phyloP scores from a whole-genome alignment of 1,140 invertebrate species.

The Ridgeia piscesae region DNA sequence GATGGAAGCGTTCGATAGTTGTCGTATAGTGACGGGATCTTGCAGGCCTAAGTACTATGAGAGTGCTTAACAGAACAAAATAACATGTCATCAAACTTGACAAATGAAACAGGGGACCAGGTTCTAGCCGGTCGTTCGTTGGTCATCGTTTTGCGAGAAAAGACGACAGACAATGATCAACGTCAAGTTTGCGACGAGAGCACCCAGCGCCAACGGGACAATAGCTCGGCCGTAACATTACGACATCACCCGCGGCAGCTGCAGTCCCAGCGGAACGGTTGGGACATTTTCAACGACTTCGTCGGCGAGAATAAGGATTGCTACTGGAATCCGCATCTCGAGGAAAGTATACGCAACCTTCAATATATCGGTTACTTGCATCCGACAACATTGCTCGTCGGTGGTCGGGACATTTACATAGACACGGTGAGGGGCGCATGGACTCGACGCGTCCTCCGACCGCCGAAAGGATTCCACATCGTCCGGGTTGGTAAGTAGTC shows the following conservation, averaged over 20 bases:
- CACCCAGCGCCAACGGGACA: background rate
- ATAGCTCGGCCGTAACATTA: background rate
- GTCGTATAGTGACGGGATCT: background rate
- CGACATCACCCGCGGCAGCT: background rate
- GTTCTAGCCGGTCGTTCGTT: background rate
- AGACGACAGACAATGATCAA: background rate
- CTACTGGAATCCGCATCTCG: constrained; percentile 22
- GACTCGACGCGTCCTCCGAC: constrained; percentile 14
- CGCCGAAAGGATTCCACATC: background rate
- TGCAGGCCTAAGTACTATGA: background rate
- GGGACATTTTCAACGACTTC: constrained; percentile 14
- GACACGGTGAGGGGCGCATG: constrained; percentile 19
- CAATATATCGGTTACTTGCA: constrained; percentile 13
- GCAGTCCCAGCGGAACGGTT: background rate
- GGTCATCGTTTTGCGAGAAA: background rate
- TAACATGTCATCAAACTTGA: background rate
- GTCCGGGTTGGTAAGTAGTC: constrained; percentile 18
- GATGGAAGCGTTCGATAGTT: background rate
- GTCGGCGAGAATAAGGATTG: constrained; percentile 10
- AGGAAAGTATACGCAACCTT: constrained; percentile 19
- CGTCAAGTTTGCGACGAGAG: background rate
- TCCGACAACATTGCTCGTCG: constrained; percentile 15
- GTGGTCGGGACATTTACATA: constrained; percentile 12
- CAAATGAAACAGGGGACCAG: background rate
- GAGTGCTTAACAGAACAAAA: background rate